Conservation (phyloP, 2,888 invertebrate species). For the Temnothorax ravouxi region DNA sequence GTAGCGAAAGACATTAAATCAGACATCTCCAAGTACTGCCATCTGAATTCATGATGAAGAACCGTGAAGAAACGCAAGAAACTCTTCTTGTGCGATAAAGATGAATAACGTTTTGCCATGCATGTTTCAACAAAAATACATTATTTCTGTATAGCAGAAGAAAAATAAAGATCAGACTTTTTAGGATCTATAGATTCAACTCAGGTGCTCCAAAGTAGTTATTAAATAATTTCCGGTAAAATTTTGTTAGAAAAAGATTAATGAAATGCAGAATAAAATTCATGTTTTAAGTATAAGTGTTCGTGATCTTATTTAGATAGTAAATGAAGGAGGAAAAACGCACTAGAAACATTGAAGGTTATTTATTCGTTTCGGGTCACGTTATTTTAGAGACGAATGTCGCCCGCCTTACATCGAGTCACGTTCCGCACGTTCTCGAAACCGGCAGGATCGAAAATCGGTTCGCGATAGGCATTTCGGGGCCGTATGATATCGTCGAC, state of each 20-base stretch:
- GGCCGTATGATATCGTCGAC: conserved; percentile 49
- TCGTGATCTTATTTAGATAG: not conserved
- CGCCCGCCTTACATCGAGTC: not conserved
- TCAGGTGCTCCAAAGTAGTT: not conserved
- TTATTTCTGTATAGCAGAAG: not conserved
- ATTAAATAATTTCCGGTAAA: not conserved
- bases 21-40: conserved; percentile 68
- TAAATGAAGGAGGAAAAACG: not conserved
- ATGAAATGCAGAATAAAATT: not conserved
- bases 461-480: conserved; percentile 44
- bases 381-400: conserved; percentile 23
- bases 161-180: not conserved
- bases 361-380: conserved; percentile 5
- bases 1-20: conserved; percentile 54
- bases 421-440: conserved; percentile 27
- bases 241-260: not conserved
- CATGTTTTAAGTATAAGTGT: not conserved
- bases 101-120: not conserved
- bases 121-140: not conserved
- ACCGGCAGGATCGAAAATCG: conserved; percentile 41
- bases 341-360: not conserved
- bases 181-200: not conserved
- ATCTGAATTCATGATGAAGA: conserved; percentile 66
- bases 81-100: conserved; percentile 25
- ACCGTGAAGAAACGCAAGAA: conserved; percentile 61